Evolutionary conservation across 2,888 invertebrate species (phyloP).

Genomic region (Pollenia amentaria): DNA sequence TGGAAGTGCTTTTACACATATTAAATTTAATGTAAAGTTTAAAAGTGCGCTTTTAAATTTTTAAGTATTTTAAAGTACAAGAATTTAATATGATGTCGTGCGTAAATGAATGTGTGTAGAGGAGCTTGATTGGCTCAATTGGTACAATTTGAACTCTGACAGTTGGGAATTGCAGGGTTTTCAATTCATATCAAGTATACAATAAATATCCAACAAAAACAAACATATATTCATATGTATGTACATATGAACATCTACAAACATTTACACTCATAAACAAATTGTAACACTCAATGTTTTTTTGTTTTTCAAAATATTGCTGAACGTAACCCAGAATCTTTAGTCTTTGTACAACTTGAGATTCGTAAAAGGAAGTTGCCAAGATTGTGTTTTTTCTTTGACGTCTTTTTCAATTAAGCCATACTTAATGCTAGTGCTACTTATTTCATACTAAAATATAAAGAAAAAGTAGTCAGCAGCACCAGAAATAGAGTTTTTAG

Average conservation of each 20-base stretch:
- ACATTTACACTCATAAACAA: background rate
- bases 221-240: background rate
- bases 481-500: slow-evolving; percentile 34
- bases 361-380: slow-evolving; percentile 64
- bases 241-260: background rate
- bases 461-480: slow-evolving; percentile 33
- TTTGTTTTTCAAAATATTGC: no score
- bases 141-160: slow-evolving; percentile 85
- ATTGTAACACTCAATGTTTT: slow-evolving; percentile 7
- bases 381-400: slow-evolving; percentile 34
- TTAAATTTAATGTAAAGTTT: slow-evolving; percentile 27
- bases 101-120: slow-evolving; percentile 61
- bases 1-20: background rate
- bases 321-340: background rate
- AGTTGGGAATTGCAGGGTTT: slow-evolving; percentile 71
- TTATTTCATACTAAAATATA: background rate
- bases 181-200: slow-evolving; percentile 23
- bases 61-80: slow-evolving; percentile 29
- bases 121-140: slow-evolving; percentile 84
- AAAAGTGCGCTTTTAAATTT: slow-evolving; percentile 37
- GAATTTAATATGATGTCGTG: slow-evolving; percentile 63
- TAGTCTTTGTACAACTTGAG: slow-evolving; percentile 4
- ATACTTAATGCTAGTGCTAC: slow-evolving; percentile 17
- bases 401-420: slow-evolving; percentile 47
- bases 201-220: background rate